Evolutionary conservation across 1,140 invertebrate species (phyloP).

Genomic region (Drosophila quadrilineata): DNA sequence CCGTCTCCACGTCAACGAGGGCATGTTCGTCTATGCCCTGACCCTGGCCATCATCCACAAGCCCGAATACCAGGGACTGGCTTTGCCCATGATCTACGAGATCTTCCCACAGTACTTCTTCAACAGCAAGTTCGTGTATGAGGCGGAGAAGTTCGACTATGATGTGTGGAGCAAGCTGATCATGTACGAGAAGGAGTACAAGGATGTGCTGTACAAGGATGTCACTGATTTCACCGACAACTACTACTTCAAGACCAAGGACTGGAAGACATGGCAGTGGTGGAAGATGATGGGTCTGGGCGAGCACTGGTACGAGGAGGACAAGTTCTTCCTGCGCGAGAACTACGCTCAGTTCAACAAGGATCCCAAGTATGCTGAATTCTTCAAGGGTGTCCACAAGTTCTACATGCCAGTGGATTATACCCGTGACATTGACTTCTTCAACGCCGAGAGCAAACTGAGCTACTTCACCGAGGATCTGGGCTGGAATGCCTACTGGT

Average conservation of each 20-base stretch:
- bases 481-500: constrained; percentile 87
- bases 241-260: constrained; percentile 69
- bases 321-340: constrained; percentile 61
- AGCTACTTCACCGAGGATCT: constrained; percentile 89
- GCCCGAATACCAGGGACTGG: constrained; percentile 83
- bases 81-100: constrained; percentile 85
- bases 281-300: constrained; percentile 78
- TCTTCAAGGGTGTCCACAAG: constrained; percentile 44
- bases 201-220: constrained; percentile 62
- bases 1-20: constrained; percentile 84
- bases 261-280: constrained; percentile 82
- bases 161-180: constrained; percentile 64
- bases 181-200: constrained; percentile 71
- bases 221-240: constrained; percentile 45
- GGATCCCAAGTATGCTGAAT: constrained; percentile 45
- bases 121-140: constrained; percentile 83
- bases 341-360: constrained; percentile 45
- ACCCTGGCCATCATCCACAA: constrained; percentile 84
- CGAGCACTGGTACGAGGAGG: constrained; percentile 61
- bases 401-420: constrained; percentile 81
- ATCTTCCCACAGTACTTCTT: constrained; percentile 85
- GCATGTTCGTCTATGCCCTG: constrained; percentile 84
- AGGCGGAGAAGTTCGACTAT: constrained; percentile 83
- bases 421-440: constrained; percentile 85
- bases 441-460: constrained; percentile 83